Base-by-base conservation (phyloP, 2,113 vertebrate species). In the Tursiops truncatus region DNA sequence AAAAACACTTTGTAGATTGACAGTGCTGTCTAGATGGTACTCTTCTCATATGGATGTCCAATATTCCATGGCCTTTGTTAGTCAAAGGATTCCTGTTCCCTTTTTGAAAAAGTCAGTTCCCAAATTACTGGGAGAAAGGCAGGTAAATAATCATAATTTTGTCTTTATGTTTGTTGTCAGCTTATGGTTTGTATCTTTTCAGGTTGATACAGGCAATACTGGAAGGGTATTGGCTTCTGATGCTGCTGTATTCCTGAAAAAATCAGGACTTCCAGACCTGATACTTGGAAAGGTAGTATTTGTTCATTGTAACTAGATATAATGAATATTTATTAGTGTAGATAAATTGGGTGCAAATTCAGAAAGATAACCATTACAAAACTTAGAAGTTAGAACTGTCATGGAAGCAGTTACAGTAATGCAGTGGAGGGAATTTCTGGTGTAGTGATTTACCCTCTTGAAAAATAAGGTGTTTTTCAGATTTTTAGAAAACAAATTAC, bases 161-260 rank as follows among this genome's bases (percentile, higher is more conserved):
- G 13, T 60, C 36, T 89, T 87, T 91, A 68, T 93, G 79, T 73
- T 85, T 93, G 15, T 92, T 58, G 14, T 96, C 38, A 92, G 26
- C 31, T 96, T 88, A 93, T 5, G 26, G 36, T 95, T 96, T 98
- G 4, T 82, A 17, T 87, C 88, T 92, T 97, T 96, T 97, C 97
- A 99, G 99, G 99, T 99, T 95, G 99, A 99, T 98, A 98, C 99
- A 26, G 96, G 99, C 88, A 99, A 99, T 97, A 99, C 99, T 96
- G 99, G 99, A 97, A 99, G 99, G 89, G 99, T 99, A 47, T 98
- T 99, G 94, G 99, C 99, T 94, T 98, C 99, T 83, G 99, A 99
- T 98, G 99, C 99, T 87, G 99, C 99, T 97, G 97, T 99, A 89
- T 99, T 99, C 98, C 98, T 99, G 97, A 99, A 99, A 98, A 99